Evolutionary conservation across 23 tunicate species (phyloP).

Genomic region (Clavelina lepadiformis): DNA sequence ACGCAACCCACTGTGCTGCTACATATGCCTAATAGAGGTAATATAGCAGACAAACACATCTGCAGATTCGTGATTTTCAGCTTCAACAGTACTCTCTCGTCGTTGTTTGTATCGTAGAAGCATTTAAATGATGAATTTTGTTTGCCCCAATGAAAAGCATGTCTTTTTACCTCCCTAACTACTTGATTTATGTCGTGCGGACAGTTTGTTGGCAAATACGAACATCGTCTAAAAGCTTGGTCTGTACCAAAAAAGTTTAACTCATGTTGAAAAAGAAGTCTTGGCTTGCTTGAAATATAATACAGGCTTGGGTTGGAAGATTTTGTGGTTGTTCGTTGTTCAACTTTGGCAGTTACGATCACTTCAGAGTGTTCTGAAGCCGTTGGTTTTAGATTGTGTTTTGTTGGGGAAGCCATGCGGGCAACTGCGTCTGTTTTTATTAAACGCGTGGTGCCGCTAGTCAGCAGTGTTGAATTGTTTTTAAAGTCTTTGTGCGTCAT

Average conservation of each 20-base stretch:
- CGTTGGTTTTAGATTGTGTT: too few relatives aligned
- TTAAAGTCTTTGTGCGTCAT: neutral
- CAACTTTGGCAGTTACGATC: too few relatives aligned
- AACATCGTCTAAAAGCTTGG: constrained; percentile 51
- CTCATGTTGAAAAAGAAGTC: constrained; percentile 56
- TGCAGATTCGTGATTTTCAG: constrained; percentile 6
- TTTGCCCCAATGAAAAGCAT: constrained; percentile 30
- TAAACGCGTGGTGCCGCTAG: constrained; percentile 3
- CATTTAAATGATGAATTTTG: constrained; percentile 47
- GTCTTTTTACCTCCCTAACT: constrained; percentile 14
- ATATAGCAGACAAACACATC: constrained; percentile 29
- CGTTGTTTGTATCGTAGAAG: constrained; percentile 18
- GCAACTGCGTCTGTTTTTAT: neutral
- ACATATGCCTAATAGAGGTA: constrained; percentile 53
- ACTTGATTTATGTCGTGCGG: constrained; percentile 14
- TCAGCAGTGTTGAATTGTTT: neutral
- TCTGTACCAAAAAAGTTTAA: constrained; percentile 58
- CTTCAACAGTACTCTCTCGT: constrained; percentile 24
- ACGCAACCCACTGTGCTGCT: constrained; percentile 41
- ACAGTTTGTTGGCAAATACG: constrained; percentile 60
- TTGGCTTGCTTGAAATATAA: neutral
- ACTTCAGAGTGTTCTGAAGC: neutral
- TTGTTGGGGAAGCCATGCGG: too few relatives aligned
- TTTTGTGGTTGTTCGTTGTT: constrained; percentile 3
- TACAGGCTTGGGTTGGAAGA: neutral